These are phyloP conservation scores for Danio choprae DNA, from an alignment of 2,797 vertebrate species.

Conservation along the genomic window DNA sequence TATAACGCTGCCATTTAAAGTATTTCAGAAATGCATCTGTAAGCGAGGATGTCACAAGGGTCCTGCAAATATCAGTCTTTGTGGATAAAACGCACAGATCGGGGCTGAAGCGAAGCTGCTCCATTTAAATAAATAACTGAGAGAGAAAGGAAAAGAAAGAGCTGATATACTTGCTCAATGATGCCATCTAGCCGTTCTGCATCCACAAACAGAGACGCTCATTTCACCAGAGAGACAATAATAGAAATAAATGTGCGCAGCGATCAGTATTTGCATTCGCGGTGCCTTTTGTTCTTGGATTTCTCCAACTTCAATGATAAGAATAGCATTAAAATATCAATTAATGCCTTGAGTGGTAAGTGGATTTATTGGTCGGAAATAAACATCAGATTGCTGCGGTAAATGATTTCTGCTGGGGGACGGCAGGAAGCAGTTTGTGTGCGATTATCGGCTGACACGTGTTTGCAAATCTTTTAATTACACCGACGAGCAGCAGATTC, in stretches of 20 bases:
- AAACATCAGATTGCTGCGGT: conserved; percentile 81
- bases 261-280: conserved; percentile 82
- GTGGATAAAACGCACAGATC: conserved; percentile 3
- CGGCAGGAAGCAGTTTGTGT: conserved; percentile 75
- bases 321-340: conserved; percentile 84
- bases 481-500: conserved; percentile 62
- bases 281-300: conserved; percentile 81
- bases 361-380: conserved; percentile 82
- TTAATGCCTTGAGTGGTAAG: conserved; percentile 83
- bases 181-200: conserved; percentile 78
- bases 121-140: conserved; percentile 33
- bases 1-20: conserved; percentile 52
- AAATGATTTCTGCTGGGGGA: conserved; percentile 82
- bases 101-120: conserved; percentile 9
- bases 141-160: conserved; percentile 28
- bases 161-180: conserved; percentile 74
- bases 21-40: conserved; percentile 64
- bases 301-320: conserved; percentile 83
- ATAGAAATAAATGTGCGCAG: conserved; percentile 69
- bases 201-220: conserved; percentile 34
- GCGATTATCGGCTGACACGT: conserved; percentile 82
- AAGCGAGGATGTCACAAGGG: conserved; percentile 64
- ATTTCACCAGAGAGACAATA: conserved; percentile 63
- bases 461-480: conserved; percentile 86
- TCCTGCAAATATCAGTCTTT: conserved; percentile 63